phyloP scores from a whole-genome alignment of 2,797 vertebrate species.

The Champsocephalus esox region DNA sequence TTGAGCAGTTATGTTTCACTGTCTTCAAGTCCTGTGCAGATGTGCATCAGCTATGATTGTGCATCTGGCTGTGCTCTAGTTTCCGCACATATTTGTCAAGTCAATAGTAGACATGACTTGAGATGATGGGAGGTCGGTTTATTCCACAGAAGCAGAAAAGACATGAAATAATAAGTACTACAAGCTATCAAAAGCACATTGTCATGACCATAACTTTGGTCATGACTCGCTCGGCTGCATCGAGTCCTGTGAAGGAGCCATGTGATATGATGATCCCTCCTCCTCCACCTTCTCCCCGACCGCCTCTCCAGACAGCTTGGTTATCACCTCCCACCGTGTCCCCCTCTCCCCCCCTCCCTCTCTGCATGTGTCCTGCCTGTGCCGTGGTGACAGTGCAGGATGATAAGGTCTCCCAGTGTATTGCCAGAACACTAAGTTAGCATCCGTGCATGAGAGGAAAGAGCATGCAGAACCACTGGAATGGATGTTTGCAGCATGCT shows the following conservation, averaged over 20 bases:
- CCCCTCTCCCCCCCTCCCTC: background rate
- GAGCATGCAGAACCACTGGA: background rate
- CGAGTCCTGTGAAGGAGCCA: conserved; percentile 30
- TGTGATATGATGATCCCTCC: conserved; percentile 54
- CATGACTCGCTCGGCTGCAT: conserved; percentile 21
- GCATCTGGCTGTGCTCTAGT: conserved; percentile 49
- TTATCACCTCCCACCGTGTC: conserved; percentile 41
- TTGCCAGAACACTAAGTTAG: conserved; percentile 40
- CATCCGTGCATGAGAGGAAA: conserved; percentile 26
- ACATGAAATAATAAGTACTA: background rate
- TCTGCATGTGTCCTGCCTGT: conserved; percentile 20
- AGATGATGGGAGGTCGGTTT: conserved; percentile 16
- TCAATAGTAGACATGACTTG: conserved; percentile 8
- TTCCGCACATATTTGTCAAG: conserved; percentile 34
- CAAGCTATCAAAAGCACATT: conserved; percentile 25
- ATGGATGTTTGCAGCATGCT: conserved; percentile 1
- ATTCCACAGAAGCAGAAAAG: background rate
- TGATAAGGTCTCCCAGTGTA: conserved; percentile 57
- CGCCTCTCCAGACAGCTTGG: conserved; percentile 37
- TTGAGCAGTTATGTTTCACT: conserved; percentile 26
- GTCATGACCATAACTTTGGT: conserved; percentile 31
- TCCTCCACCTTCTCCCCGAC: conserved; percentile 8
- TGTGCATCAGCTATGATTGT: conserved; percentile 42
- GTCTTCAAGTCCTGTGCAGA: conserved; percentile 35
- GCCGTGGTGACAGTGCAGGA: conserved; percentile 50